Base-by-base conservation (phyloP, 2,888 invertebrate species). In the Harpagoxenus sublaevis region DNA sequence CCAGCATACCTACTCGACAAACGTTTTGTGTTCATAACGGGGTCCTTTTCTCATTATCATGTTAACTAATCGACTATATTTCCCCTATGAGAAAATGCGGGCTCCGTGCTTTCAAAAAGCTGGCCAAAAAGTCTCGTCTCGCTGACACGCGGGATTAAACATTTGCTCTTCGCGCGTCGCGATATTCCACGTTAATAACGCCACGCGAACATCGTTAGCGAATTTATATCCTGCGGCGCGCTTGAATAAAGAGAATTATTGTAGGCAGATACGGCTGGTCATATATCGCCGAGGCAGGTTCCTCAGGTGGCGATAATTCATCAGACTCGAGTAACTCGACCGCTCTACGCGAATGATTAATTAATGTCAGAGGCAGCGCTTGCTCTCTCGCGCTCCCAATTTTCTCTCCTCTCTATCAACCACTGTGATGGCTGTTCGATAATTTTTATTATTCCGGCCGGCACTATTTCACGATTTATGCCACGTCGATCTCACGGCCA, bases 221-320 rank as follows among this genome's bases (percentile, higher is more conserved):
- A 82, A 48, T 85, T 74, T 48, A 71, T 81, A 71, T 81, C 60
- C 81, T 63, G 63, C 53, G 48, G 63, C 73, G 79, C 18, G 53
- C 39, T 51, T 57, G 77, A 23, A 55, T 82, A 75, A 84, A 83
- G 74, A 66, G 81, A 66, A 87, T 83, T 71, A 75, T 84, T 70
- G 82, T 85, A 83, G 71, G 82, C 78, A 89, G 88, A 86, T 84
- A 85, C 39, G 84, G 65, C 70, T 63, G 66, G 66, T 42, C 77
- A 51, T 84, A 84, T 85, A 88, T 87, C 60, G 84, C 15, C 53
- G 63, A 77, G 73, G 81, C 70, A 62, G 82, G 84, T 84, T 90
- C 84, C 89, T 88, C 88, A 84, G 89, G 83, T 87, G 88, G 88
- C 88, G 91, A 91, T 91, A 91, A 91, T 91, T 91, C 86, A 91